Conservation (phyloP, 2,797 vertebrate species). For the Eurystomus glaucurus region DNA sequence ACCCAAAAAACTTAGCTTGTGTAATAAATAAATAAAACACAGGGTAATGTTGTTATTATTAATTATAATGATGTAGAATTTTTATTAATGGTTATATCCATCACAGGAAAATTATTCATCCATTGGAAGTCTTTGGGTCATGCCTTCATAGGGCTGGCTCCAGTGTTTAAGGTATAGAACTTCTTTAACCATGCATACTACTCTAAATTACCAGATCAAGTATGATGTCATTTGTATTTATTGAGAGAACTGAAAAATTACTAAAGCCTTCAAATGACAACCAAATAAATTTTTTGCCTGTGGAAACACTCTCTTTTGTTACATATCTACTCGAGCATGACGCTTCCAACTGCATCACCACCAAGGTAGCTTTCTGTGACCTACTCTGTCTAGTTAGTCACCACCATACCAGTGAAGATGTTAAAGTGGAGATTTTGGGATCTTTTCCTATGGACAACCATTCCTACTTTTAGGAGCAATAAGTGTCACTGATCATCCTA, state of each 20-base stretch:
- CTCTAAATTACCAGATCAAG: not conserved
- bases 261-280: not conserved
- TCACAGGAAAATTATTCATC: not conserved
- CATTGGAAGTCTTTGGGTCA: not conserved
- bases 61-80: not conserved
- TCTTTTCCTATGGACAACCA: not conserved
- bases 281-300: not conserved
- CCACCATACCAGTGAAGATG: not conserved
- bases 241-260: not conserved
- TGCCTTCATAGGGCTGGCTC: not conserved
- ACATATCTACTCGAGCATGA: not conserved
- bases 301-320: not conserved
- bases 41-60: not conserved
- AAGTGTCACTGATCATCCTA: too few relatives aligned
- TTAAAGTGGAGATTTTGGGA: not conserved
- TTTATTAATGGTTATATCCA: not conserved
- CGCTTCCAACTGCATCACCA: not conserved
- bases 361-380: accelerated
- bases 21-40: not conserved
- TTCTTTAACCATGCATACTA: not conserved
- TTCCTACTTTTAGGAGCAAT: not conserved
- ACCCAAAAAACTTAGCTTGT: not conserved
- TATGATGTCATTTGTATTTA: not conserved
- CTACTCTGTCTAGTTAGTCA: not conserved
- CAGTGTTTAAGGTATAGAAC: not conserved